Evolutionary conservation across 2,797 vertebrate genomes (phyloP), one percentile per base, ranked within the genome.

Genomic region (Sebastes jordani): DNA sequence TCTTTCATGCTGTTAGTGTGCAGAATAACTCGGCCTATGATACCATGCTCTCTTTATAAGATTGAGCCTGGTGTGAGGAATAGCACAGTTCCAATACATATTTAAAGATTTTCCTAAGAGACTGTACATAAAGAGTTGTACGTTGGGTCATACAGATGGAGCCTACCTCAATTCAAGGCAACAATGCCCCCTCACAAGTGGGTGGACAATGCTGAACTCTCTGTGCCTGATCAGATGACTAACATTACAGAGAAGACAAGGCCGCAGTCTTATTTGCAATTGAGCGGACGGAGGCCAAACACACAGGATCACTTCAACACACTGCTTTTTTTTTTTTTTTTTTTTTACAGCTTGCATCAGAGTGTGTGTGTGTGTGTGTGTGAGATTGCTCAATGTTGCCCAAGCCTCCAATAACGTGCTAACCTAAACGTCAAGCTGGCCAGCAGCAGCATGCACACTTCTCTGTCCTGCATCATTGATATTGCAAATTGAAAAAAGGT

Each of bases 141-240:
- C 71, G 34, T 80, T 72, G 80, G 80, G 82, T 82, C 89, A 72
- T 82, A 91, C 62, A 90, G 80, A 88, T 83, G 85, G 69, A 89
- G 87, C 81, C 91, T 89, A 93, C 92, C 91, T 93, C 89, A 83
- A 84, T 76, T 76, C 82, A 79, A 82, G 71, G 87, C 93, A 93
- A 94, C 94, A 95, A 95, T 93, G 91, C 89, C 89, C 88, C 91
- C 89, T 95, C 86, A 95, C 92, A 95, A 90, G 91, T 87, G 91
- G 82, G 81, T 87, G 92, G 86, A 95, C 93, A 93, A 94, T 94
- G 88, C 92, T 92, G 92, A 92, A 86, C 91, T 92, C 90, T 95
- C 92, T 92, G 91, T 90, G 90, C 86, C 94, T 74, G 93, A 93
- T 95, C 94, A 95, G 93, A 95, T 94, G 94, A 95, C 92, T 90